Conservation (phyloP, 2,797 vertebrate species). For the Hoplostethus mediterraneus region DNA sequence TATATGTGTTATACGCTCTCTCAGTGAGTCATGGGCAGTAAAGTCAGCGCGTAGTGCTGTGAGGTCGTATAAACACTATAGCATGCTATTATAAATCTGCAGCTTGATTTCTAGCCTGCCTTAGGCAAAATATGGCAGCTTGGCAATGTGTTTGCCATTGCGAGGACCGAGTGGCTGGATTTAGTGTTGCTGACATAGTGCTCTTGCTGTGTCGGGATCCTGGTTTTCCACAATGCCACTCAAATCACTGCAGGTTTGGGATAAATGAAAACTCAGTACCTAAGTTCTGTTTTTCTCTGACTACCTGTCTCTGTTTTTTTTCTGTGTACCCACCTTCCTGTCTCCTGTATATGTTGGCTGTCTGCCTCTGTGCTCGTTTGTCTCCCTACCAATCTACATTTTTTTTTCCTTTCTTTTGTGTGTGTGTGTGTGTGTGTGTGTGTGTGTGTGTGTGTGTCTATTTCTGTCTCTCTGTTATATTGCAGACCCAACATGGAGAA, state of each 20-base stretch:
- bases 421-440: too few species aligned
- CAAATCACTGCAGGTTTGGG: constrained; percentile 28
- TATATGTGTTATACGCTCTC: constrained; percentile 67
- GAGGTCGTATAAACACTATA: constrained; percentile 78
- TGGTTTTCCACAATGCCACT: constrained; percentile 53
- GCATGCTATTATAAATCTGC: constrained; percentile 76
- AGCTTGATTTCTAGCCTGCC: constrained; percentile 73
- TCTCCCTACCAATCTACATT: neutral
- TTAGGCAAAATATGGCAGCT: constrained; percentile 60
- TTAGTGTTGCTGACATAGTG: constrained; percentile 68
- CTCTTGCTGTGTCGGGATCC: constrained; percentile 54
- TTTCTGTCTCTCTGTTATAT: constrained; percentile 20
- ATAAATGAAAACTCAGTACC: constrained; percentile 12
- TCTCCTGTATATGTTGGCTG: too few species aligned
- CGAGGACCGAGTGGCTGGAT: constrained; percentile 60
- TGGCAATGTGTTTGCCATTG: constrained; percentile 58
- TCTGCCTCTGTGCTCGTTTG: constrained; percentile 14
- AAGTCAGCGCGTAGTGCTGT: constrained; percentile 58
- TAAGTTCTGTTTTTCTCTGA: constrained; percentile 21
- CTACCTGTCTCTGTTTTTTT: neutral
- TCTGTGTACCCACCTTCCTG: neutral
- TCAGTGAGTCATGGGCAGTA: constrained; percentile 69
- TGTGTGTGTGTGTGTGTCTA: too few species aligned
- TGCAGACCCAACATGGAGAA: constrained; percentile 92
- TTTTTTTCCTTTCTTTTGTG: neutral